These are phyloP conservation scores for Poeciliopsis presidionis DNA, from an alignment of 2,797 vertebrate species.

Conservation along the genomic window DNA sequence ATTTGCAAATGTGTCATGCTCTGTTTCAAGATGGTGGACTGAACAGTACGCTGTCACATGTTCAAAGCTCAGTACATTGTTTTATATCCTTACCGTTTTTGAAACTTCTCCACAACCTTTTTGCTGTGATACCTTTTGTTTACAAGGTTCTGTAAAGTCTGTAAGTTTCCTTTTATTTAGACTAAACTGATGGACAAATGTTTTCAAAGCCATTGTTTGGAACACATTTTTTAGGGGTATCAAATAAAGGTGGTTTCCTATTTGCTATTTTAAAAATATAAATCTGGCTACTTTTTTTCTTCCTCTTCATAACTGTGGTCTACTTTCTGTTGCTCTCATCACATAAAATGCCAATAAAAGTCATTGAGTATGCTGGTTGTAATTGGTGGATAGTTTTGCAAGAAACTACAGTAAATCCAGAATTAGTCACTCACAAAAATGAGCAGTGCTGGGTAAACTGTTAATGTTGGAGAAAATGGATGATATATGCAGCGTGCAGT, in stretches of 20 bases:
- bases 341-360: background rate
- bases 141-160: background rate
- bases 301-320: background rate
- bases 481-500: constrained; percentile 22
- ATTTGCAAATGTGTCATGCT: background rate
- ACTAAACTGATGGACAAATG: background rate
- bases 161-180: background rate
- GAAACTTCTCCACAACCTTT: background rate
- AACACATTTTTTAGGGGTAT: background rate
- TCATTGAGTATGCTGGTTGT: background rate
- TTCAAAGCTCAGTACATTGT: background rate
- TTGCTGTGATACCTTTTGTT: background rate
- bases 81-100: background rate
- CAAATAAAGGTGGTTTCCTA: background rate
- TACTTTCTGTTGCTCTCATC: background rate
- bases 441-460: background rate
- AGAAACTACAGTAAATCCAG: background rate
- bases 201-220: background rate
- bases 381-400: background rate
- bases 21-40: background rate
- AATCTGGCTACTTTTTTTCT: background rate
- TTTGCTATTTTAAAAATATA: background rate
- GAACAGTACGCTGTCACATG: background rate
- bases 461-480: constrained; percentile 23
- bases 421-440: background rate